Base-by-base conservation (phyloP, 2,888 invertebrate genomes). In the Andrena fulva region DNA sequence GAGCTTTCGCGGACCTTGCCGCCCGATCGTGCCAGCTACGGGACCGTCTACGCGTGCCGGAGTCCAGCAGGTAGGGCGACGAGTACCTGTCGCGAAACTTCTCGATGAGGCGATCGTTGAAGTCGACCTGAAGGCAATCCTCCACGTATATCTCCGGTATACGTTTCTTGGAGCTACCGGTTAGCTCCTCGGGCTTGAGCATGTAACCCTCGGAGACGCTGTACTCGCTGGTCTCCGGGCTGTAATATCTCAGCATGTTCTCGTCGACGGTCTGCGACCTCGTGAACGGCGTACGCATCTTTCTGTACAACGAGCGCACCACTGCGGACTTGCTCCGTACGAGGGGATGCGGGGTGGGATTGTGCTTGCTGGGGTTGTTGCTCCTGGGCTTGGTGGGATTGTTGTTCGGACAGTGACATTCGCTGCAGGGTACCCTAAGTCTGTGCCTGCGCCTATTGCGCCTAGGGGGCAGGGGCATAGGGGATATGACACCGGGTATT, bases 281-380 rank as follows among this genome's bases (percentile, higher is more conserved):
- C 87, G 92, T 92, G 89, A 94, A 93, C 76, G 94, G 93, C 85
- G 92, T 92, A 90, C 92, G 92, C 92, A 93, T 93, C 91, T 93
- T 94, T 91, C 91, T 93, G 90, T 93, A 93, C 90, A 93, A 93
- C 91, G 93, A 94, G 91, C 94, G 93, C 85, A 94, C 92, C 90
- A 94, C 94, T 93, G 93, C 94, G 93, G 93, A 94, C 93, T 94
- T 94, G 94, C 94, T 94, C 93, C 94, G 93, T 93, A 94, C 93
- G 92, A 94, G 91, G 89, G 93, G 93, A 90, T 92, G 91, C 84
- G 89, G 91, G 87, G 90, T 89, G 83, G 87, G 90, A 89, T 82
- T 86, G 89, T 89, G 90, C 90, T 91, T 90, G 90, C 90, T 86
- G 88, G 87, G 89, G 90, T 90, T 86, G 87, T 90, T 89, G 87